Conservation (phyloP, 1,140 invertebrate genomes). For the Drosophila setifemur region DNA sequence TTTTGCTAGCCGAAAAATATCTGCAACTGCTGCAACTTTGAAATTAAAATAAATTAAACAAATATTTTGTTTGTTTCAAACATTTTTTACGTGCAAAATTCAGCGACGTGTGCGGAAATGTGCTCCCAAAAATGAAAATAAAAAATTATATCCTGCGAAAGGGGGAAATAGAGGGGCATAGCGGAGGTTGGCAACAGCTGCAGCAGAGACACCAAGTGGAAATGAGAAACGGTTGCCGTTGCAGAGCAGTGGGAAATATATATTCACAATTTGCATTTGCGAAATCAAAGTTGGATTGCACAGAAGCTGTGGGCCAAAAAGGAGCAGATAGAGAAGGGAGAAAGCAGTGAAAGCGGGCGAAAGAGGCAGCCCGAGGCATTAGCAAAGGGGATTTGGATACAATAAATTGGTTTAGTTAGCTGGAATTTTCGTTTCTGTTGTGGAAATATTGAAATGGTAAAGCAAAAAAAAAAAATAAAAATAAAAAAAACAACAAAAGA, state of each 20-base stretch:
- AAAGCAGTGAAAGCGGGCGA: background rate
- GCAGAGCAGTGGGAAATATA: slow-evolving; percentile 14
- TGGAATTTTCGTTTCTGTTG: slow-evolving; percentile 10
- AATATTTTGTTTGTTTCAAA: slow-evolving; percentile 78
- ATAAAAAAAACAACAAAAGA: slow-evolving; percentile 6
- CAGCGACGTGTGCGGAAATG: slow-evolving; percentile 53
- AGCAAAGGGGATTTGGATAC: slow-evolving; percentile 24
- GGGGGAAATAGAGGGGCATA: slow-evolving; percentile 2
- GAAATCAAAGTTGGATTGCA: slow-evolving; percentile 42
- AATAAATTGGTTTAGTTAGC: slow-evolving; percentile 36
- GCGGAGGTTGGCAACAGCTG: slow-evolving; percentile 32
- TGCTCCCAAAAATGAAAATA: slow-evolving; percentile 32
- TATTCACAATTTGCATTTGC: slow-evolving; percentile 47
- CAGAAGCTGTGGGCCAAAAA: too few relatives aligned
- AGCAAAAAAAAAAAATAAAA: background rate
- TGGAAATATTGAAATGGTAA: slow-evolving; percentile 15
- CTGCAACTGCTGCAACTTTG: slow-evolving; percentile 72
- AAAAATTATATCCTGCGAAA: background rate
- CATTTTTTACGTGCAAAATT: slow-evolving; percentile 67
- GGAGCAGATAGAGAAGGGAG: too few relatives aligned
- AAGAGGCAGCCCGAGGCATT: slow-evolving; percentile 7
- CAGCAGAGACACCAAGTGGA: slow-evolving; percentile 24
- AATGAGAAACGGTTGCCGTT: slow-evolving; percentile 29
- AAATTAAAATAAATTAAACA: slow-evolving; percentile 80
- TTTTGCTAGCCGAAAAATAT: slow-evolving; percentile 39